Percentiles rank a stretch among this genome's conserved stretches.
Conservation (phyloP, 2,888 invertebrate species). For the Crocallis elinguaria region DNA sequence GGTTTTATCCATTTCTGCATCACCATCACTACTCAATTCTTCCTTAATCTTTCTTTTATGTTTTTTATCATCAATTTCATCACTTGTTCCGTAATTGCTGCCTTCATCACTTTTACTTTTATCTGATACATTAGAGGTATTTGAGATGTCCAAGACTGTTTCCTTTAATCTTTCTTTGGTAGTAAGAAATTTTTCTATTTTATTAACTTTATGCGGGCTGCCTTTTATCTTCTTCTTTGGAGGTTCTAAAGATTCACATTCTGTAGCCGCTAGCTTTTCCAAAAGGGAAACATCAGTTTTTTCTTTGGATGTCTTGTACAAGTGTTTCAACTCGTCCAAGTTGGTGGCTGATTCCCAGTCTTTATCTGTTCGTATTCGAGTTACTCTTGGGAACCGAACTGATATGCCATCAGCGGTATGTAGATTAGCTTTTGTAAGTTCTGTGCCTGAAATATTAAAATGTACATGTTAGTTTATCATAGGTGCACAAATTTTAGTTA, state of each 20-base stretch:
- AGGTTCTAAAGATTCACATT: slow-evolving; percentile 50
- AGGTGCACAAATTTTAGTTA: too few relatives aligned
- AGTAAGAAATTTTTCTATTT: slow-evolving; percentile 35
- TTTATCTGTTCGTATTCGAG: slow-evolving; percentile 93
- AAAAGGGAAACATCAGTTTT: slow-evolving; percentile 85
- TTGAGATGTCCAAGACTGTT: background rate
- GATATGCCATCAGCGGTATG: slow-evolving; percentile 98
- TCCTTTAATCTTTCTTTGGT: slow-evolving; percentile 16
- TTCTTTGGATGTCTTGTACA: slow-evolving; percentile 89
- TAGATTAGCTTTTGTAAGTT: slow-evolving; percentile 90
- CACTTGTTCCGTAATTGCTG: background rate
- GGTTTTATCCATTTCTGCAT: background rate
- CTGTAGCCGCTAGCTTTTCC: slow-evolving; percentile 72
- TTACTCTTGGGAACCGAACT: slow-evolving; percentile 96
- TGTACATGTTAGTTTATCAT: slow-evolving; percentile 6
- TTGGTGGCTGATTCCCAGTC: slow-evolving; percentile 93
- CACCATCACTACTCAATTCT: slow-evolving; percentile 23
- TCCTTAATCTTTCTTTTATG: slow-evolving; percentile 24
- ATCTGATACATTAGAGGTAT: slow-evolving; percentile 14
- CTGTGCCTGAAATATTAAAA: slow-evolving; percentile 83
- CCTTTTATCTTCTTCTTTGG: slow-evolving; percentile 59
- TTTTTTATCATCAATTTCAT: background rate
- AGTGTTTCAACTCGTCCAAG: slow-evolving; percentile 88
- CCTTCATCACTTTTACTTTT: slow-evolving; percentile 4
- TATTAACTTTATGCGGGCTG: slow-evolving; percentile 45